Evolutionary conservation across 2,113 vertebrate genomes (phyloP).

Genomic region (Phainopepla nitens): DNA sequence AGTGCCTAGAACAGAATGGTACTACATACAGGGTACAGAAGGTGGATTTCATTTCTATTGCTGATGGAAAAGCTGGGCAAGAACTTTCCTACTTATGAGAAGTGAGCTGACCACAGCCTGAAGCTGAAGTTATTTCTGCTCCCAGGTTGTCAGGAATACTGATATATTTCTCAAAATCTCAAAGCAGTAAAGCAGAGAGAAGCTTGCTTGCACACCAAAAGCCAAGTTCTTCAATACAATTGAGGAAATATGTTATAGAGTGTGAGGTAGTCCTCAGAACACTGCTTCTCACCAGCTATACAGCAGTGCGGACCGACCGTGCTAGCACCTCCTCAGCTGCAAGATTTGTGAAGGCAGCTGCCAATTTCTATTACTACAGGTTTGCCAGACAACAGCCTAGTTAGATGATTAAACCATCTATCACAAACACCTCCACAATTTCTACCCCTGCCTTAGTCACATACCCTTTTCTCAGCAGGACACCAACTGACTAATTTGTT

Average conservation of each 20-base stretch:
- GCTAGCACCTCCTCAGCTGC: not conserved
- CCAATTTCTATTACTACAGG: not conserved
- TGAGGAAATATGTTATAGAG: not conserved
- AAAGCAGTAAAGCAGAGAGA: not conserved
- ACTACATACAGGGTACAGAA: not conserved
- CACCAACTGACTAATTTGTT: not conserved
- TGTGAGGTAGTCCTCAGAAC: not conserved
- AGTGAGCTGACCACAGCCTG: not conserved
- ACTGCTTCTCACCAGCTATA: not conserved
- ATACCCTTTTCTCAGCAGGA: not conserved
- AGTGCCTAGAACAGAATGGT: not conserved
- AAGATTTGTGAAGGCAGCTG: not conserved
- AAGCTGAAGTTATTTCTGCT: not conserved
- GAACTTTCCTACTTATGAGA: not conserved
- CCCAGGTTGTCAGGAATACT: not conserved
- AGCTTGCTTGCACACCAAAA: not conserved
- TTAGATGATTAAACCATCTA: not conserved
- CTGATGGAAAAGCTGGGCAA: not conserved
- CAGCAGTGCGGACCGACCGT: rapidly evolving
- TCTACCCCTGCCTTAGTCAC: not conserved
- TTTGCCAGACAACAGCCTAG: not conserved
- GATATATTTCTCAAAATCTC: not conserved
- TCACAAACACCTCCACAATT: not conserved
- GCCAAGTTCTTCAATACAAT: not conserved
- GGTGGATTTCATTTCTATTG: not conserved